These are phyloP conservation scores for Trichogramma evanescens DNA, from an alignment of 2,888 invertebrate species.

Conservation along the genomic window DNA sequence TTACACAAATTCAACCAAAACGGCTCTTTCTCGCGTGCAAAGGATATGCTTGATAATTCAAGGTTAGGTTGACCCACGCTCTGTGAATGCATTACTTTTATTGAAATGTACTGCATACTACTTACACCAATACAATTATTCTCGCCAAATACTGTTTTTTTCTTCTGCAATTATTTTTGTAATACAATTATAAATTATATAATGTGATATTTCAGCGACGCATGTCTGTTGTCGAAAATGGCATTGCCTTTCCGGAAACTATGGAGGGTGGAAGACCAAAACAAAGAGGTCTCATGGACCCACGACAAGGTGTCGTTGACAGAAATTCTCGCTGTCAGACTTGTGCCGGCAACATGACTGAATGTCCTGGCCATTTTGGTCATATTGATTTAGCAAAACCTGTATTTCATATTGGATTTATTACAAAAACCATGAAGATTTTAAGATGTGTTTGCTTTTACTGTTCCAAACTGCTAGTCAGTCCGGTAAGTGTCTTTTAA, in stretches of 20 bases:
- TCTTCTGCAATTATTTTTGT: too few relatives aligned
- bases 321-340: constrained; percentile 89
- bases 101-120: too few relatives aligned
- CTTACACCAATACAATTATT: too few relatives aligned
- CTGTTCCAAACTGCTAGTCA: constrained; percentile 94
- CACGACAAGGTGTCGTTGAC: constrained; percentile 95
- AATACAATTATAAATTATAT: neutral
- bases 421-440: constrained; percentile 94
- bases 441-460: constrained; percentile 97
- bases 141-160: too few relatives aligned
- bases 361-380: constrained; percentile 99
- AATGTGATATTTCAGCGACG: constrained; percentile 65
- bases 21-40: too few relatives aligned
- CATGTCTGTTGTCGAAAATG: constrained; percentile 97
- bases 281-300: constrained; percentile 97
- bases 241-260: constrained; percentile 93
- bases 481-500: constrained; percentile 65
- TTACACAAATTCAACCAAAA: too few relatives aligned
- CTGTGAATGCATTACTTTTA: too few relatives aligned
- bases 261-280: constrained; percentile 99
- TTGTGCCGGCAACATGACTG: constrained; percentile 95
- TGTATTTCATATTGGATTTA: constrained; percentile 96
- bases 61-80: too few relatives aligned
- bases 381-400: constrained; percentile 98
- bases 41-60: too few relatives aligned